Conservation (phyloP, 2,797 vertebrate species). For the Cercopithecus hamlyni region DNA sequence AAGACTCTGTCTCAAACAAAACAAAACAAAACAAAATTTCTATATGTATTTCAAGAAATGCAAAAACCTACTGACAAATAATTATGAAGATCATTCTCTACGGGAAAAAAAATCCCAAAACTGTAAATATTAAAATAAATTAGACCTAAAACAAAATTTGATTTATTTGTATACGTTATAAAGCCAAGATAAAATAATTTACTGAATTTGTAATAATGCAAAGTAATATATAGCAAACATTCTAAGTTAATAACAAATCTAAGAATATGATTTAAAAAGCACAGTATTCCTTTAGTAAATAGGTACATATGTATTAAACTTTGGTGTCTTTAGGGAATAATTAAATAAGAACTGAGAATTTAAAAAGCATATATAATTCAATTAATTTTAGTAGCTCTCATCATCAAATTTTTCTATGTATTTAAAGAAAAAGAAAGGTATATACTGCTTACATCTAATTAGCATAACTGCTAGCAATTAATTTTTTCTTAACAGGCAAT, state of each 20-base stretch:
- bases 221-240: neutral
- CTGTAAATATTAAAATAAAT: conserved; percentile 46
- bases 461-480: conserved; percentile 30
- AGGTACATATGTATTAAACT: neutral
- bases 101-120: conserved; percentile 26
- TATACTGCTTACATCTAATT: conserved; percentile 22
- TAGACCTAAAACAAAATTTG: conserved; percentile 34
- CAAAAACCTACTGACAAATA: conserved; percentile 31
- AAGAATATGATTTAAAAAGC: neutral
- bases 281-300: neutral
- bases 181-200: conserved; percentile 42
- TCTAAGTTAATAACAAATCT: conserved; percentile 41
- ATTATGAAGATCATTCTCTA: conserved; percentile 32
- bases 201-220: conserved; percentile 10
- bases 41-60: conserved; percentile 47
- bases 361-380: neutral
- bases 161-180: conserved; percentile 28
- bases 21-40: neutral
- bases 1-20: no score
- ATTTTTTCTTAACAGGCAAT: conserved; percentile 42
- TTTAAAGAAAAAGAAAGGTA: conserved; percentile 27
- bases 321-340: neutral
- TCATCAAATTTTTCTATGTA: neutral
- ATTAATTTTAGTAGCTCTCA: neutral
- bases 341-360: conserved; percentile 11